Evolutionary conservation across 2,113 vertebrate genomes (phyloP).

Genomic region (Paramormyrops kingsleyae): DNA sequence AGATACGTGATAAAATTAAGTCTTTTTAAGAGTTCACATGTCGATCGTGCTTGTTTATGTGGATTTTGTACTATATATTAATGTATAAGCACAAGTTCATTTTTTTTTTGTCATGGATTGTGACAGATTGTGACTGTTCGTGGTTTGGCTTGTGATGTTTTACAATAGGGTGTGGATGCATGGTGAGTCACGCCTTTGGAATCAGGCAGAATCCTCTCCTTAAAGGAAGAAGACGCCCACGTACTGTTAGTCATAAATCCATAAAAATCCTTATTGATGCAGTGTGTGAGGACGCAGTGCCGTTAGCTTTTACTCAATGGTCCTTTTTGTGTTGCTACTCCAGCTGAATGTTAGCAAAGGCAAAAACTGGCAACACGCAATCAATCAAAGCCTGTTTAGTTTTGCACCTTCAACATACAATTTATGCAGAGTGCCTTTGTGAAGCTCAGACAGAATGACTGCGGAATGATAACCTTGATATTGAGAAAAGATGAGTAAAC

Average conservation of each 20-base stretch:
- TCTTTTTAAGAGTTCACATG: not conserved
- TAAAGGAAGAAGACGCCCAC: not conserved
- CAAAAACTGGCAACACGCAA: constrained; percentile 5
- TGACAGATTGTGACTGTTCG: not conserved
- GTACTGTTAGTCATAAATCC: not conserved
- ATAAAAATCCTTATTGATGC: constrained; percentile 4
- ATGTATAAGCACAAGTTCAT: not conserved
- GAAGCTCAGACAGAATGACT: not conserved
- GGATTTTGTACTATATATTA: not conserved
- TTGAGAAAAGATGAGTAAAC: not conserved
- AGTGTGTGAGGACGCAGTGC: not conserved
- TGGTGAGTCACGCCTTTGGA: constrained; percentile 14
- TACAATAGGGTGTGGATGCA: not conserved
- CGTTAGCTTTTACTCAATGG: not conserved
- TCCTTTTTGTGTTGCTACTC: not conserved
- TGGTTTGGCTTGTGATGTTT: constrained; percentile 3
- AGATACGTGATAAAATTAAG: not conserved
- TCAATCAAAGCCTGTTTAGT: constrained; percentile 15
- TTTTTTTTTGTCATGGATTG: not conserved
- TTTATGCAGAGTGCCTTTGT: constrained; percentile 4
- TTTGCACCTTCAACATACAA: constrained; percentile 6
- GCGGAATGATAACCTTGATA: constrained; percentile 4
- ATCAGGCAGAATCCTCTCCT: not conserved
- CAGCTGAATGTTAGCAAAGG: constrained; percentile 7
- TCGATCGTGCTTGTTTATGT: not conserved